A percentile compares a stretch with the other conserved stretches of the same genome.
These are phyloP conservation scores for Lobophora halterata DNA, from an alignment of 2,888 invertebrate species.

Conservation along the genomic window DNA sequence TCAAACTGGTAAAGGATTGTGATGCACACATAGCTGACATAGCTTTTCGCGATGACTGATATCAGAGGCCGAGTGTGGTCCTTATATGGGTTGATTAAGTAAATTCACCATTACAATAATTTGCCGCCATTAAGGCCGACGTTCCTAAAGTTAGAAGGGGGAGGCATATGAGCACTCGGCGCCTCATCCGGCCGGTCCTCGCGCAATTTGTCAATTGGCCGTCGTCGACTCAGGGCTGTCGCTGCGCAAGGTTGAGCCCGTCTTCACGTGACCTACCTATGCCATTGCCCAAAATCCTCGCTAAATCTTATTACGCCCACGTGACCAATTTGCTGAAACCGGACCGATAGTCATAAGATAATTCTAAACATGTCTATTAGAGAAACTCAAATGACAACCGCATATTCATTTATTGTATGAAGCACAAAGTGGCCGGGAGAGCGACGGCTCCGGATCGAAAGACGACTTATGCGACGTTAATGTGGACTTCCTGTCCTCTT, in stretches of 20 bases:
- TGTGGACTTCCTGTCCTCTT: constrained; percentile 71
- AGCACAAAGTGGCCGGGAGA: constrained; percentile 38
- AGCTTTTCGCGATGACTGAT: background rate
- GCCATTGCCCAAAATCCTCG: constrained; percentile 37
- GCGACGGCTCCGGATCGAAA: constrained; percentile 46
- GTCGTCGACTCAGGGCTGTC: constrained; percentile 62
- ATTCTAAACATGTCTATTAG: background rate
- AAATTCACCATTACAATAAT: constrained; percentile 46
- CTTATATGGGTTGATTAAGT: too few relatives aligned
- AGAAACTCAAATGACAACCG: constrained; percentile 6
- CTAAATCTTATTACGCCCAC: too few relatives aligned
- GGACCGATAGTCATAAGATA: constrained; percentile 3
- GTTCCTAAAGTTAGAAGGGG: constrained; percentile 67
- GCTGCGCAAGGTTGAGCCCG: constrained; percentile 54
- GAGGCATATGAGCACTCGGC: constrained; percentile 64
- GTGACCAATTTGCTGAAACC: constrained; percentile 5
- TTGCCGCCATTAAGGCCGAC: constrained; percentile 49
- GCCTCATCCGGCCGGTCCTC: constrained; percentile 72
- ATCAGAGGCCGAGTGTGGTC: too few relatives aligned
- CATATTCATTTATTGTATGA: constrained; percentile 5
- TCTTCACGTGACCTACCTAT: constrained; percentile 50
- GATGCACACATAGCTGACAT: too few relatives aligned
- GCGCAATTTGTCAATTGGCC: constrained; percentile 75
- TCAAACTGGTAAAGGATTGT: too few relatives aligned
- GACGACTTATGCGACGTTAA: constrained; percentile 59